These are phyloP conservation scores for Phylloscopus trochilus DNA, from an alignment of 2,113 vertebrate species.

Conservation along the genomic window DNA sequence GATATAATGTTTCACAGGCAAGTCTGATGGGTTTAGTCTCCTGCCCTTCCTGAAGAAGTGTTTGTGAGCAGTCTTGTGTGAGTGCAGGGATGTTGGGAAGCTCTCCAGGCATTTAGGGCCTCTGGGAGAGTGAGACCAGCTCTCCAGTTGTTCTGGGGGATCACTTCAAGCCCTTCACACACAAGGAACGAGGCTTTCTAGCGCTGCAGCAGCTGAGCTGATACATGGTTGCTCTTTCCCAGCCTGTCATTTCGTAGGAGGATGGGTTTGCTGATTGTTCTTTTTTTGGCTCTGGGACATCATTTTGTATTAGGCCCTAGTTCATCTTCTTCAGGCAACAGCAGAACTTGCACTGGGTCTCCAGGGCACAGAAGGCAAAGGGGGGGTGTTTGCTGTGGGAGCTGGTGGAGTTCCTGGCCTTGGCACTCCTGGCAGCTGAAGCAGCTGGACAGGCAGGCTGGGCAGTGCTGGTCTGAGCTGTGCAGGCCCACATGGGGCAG, in stretches of 20 bases:
- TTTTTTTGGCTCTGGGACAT: not conserved
- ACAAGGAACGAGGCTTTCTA: not conserved
- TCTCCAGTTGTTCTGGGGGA: not conserved
- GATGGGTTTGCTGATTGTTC: not conserved
- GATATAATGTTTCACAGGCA: not conserved
- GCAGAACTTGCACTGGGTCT: not conserved
- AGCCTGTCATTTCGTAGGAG: not conserved
- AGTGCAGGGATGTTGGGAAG: not conserved
- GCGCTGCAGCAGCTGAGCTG: not conserved
- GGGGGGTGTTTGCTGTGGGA: not conserved
- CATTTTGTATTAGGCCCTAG: not conserved
- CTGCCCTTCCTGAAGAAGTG: not conserved
- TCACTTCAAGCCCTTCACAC: not conserved
- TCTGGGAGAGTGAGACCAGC: not conserved
- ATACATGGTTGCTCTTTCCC: not conserved
- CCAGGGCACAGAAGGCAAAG: not conserved
- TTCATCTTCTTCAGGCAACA: not conserved
- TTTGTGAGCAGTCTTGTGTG: not conserved
- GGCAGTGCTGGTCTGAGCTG: not conserved
- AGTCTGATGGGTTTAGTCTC: not conserved
- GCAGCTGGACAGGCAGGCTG: not conserved
- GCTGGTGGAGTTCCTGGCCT: not conserved
- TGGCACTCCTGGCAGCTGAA: not conserved
- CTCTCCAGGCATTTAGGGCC: not conserved
- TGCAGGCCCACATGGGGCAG: not conserved